These are phyloP conservation scores for Nestor notabilis DNA, from an alignment of 2,113 vertebrate genomes.

Conservation along the genomic window DNA sequence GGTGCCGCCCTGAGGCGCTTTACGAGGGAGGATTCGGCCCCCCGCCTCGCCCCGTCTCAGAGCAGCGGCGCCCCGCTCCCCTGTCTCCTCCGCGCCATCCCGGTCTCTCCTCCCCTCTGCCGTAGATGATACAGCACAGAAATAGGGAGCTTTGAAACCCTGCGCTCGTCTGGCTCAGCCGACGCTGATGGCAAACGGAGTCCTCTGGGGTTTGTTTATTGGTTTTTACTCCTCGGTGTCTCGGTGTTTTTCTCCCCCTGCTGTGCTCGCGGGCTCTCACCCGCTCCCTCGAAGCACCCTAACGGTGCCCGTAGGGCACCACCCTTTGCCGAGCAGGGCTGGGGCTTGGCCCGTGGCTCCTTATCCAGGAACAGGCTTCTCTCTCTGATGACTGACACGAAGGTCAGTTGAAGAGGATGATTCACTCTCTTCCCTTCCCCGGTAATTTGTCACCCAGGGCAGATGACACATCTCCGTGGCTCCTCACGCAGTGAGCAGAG, in stretches of 20 bases:
- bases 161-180: fast-evolving
- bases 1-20: fast-evolving
- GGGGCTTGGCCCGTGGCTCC: fast-evolving
- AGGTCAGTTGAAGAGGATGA: not conserved
- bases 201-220: not conserved
- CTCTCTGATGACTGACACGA: not conserved
- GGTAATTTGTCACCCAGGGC: not conserved
- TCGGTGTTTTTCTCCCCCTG: fast-evolving
- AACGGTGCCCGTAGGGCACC: fast-evolving
- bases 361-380: not conserved
- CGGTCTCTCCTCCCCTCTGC: fast-evolving
- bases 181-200: fast-evolving
- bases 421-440: not conserved
- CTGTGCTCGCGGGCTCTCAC: fast-evolving
- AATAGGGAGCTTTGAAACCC: not conserved
- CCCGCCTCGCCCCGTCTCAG: no score
- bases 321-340: fast-evolving
- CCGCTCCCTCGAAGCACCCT: fast-evolving
- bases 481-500: not conserved
- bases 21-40: fast-evolving
- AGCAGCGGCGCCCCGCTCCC: no score
- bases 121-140: not conserved
- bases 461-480: not conserved
- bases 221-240: not conserved
- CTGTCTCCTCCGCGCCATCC: not conserved